Conservation (phyloP, 2,888 invertebrate species). For the Liodrosophila aerea region DNA sequence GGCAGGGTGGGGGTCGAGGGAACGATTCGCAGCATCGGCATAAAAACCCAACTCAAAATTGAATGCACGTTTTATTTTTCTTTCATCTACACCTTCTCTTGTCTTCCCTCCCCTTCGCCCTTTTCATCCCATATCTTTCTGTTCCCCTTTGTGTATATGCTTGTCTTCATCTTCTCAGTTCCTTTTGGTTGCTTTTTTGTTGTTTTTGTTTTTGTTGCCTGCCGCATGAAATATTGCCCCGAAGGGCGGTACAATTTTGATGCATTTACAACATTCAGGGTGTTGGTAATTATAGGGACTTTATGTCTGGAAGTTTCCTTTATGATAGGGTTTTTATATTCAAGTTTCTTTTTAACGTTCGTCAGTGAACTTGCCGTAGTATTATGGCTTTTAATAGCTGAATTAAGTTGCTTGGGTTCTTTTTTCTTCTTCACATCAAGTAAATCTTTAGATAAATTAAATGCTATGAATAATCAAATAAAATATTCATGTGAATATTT, state of each 20-base stretch:
- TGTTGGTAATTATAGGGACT: constrained; percentile 83
- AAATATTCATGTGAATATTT: too few relatives aligned
- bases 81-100: constrained; percentile 7
- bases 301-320: constrained; percentile 82
- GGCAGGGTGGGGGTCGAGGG: constrained; percentile 1
- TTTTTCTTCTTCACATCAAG: too few relatives aligned
- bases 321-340: constrained; percentile 68
- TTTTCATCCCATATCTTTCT: constrained; percentile 16
- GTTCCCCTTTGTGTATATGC: constrained; percentile 5
- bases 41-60: constrained; percentile 45
- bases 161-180: constrained; percentile 12
- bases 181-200: constrained; percentile 20
- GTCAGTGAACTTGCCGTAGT: too few relatives aligned
- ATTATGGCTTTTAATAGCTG: too few relatives aligned
- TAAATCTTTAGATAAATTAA: too few relatives aligned
- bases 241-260: constrained; percentile 81
- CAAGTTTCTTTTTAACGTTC: constrained; percentile 28
- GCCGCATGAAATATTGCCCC: constrained; percentile 77
- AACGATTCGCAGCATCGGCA: constrained; percentile 12
- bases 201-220: constrained; percentile 34
- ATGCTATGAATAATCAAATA: too few relatives aligned
- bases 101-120: background rate
- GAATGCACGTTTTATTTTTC: constrained; percentile 47
- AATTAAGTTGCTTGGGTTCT: constrained; percentile 1
- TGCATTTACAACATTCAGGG: constrained; percentile 82